Conservation (phyloP, 2,797 vertebrate genomes). For the Notolabrus celidotus region DNA sequence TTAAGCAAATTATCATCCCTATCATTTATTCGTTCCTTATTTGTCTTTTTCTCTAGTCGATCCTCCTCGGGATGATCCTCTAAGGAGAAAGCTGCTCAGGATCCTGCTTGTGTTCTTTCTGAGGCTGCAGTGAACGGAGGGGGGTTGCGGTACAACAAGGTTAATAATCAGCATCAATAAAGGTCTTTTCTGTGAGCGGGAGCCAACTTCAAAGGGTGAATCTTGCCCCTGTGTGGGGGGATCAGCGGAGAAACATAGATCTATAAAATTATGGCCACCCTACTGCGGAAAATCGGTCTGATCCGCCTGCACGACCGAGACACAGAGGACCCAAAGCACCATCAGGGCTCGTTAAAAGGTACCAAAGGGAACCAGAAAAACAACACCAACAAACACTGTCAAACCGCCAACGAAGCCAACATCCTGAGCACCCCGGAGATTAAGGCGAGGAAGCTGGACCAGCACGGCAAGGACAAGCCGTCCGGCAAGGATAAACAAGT, state of each 20-base stretch:
- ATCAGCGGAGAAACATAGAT: conserved; percentile 63
- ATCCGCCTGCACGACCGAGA: conserved; percentile 98
- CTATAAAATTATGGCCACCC: conserved; percentile 91
- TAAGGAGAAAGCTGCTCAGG: conserved; percentile 73
- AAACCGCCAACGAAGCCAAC: conserved; percentile 86
- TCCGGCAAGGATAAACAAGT: conserved; percentile 83
- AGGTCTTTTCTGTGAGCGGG: conserved; percentile 65
- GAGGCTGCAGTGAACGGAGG: conserved; percentile 80
- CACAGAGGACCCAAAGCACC: conserved; percentile 98
- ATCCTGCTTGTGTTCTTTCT: conserved; percentile 70
- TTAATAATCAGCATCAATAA: conserved; percentile 58
- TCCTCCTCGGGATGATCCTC: conserved; percentile 76
- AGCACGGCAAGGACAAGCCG: conserved; percentile 87
- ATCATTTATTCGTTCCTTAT: conserved; percentile 13
- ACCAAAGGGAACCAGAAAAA: conserved; percentile 92
- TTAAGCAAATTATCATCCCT: background rate
- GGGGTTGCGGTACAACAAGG: conserved; percentile 74
- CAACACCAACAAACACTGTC: conserved; percentile 91
- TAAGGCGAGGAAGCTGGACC: conserved; percentile 91
- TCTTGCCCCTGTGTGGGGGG: conserved; percentile 76
- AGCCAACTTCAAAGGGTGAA: conserved; percentile 56
- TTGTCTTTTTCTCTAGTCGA: conserved; percentile 55
- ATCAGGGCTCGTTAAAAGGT: conserved; percentile 92
- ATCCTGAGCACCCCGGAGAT: conserved; percentile 89
- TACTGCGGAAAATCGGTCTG: conserved; percentile 98